Percentiles rank a stretch among this genome's conserved stretches.
These are phyloP conservation scores for Ridgeia piscesae DNA, from an alignment of 1,140 invertebrate species.

Conservation along the genomic window DNA sequence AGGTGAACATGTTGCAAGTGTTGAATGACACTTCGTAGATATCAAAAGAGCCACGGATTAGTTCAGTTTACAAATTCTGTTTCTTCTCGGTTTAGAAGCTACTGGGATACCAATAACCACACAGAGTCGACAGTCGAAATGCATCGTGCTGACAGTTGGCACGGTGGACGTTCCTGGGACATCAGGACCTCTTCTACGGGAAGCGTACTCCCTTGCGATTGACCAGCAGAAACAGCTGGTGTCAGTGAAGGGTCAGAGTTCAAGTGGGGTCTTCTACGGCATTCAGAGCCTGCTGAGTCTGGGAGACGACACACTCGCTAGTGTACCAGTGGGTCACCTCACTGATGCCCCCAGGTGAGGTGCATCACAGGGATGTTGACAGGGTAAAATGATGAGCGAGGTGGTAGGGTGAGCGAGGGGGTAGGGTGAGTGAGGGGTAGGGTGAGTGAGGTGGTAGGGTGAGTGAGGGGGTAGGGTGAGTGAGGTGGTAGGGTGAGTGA, in stretches of 20 bases:
- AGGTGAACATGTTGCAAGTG: no score
- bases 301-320: background rate
- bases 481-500: no score
- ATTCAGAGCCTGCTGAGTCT: slow-evolving; percentile 43
- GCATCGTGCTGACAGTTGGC: slow-evolving; percentile 26
- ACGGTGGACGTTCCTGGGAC: slow-evolving; percentile 30
- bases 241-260: slow-evolving; percentile 29
- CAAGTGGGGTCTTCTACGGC: slow-evolving; percentile 42
- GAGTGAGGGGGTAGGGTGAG: no score
- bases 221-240: slow-evolving; percentile 31
- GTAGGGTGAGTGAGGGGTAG: no score
- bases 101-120: background rate
- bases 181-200: slow-evolving; percentile 35
- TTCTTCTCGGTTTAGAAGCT: background rate
- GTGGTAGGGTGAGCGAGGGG: no score
- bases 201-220: slow-evolving; percentile 36
- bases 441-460: no score
- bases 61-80: background rate
- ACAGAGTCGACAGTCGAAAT: slow-evolving; percentile 29
- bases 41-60: no score
- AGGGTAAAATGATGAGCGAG: no score
- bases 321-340: background rate
- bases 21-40: no score
- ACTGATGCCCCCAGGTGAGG: slow-evolving; percentile 6
- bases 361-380: no score